Conservation (phyloP, 2,888 invertebrate species). For the Corbicula japonica region DNA sequence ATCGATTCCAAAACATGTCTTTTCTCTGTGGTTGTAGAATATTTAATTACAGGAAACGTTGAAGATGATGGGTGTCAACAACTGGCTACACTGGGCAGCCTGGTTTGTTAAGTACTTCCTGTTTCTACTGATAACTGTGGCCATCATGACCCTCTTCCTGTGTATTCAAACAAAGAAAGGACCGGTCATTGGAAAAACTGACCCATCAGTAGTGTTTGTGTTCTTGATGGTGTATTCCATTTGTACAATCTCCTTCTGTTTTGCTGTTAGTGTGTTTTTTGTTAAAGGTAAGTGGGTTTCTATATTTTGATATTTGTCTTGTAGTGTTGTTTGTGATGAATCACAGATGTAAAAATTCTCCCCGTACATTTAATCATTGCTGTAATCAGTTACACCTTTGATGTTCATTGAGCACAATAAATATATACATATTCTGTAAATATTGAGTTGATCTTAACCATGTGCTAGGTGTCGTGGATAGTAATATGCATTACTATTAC, state of each 20-base stretch:
- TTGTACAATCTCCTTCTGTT: conserved; percentile 92
- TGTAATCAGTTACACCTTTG: no score
- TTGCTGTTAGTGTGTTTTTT: conserved; percentile 93
- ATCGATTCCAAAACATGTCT: not conserved
- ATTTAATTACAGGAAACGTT: conserved; percentile 91
- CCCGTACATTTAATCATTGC: not conserved
- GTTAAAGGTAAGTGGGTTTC: conserved; percentile 89
- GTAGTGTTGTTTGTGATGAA: not conserved
- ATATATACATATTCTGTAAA: no score
- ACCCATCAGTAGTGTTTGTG: conserved; percentile 90
- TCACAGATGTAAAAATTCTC: not conserved
- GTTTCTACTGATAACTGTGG: conserved; percentile 89
- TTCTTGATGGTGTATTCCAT: conserved; percentile 91
- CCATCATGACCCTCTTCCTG: conserved; percentile 86
- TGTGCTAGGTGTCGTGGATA: no score
- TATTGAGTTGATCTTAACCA: no score
- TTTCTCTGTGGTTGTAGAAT: not conserved
- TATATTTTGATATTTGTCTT: not conserved
- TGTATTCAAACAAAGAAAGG: conserved; percentile 72
- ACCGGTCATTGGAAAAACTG: conserved; percentile 91
- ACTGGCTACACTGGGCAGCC: conserved; percentile 94
- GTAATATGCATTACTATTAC: no score
- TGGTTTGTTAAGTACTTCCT: conserved; percentile 94
- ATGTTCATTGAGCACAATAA: no score
- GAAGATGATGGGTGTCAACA: conserved; percentile 96